Evolutionary conservation across 2,113 vertebrate species (phyloP), one percentile per base, ranked within the genome.

Genomic region (Rhabdomys dilectus): DNA sequence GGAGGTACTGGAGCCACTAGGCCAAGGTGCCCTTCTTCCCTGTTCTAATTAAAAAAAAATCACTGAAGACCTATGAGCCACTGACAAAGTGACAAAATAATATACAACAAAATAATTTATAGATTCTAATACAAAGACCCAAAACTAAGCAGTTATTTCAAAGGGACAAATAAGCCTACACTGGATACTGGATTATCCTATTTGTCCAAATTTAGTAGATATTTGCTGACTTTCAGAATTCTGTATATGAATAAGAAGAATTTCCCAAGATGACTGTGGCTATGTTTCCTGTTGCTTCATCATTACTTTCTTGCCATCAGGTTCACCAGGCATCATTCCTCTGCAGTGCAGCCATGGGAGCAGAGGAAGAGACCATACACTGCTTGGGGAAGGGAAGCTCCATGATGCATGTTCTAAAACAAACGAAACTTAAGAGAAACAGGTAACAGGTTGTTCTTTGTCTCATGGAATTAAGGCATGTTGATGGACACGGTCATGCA

Each of bases 151-250:
- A 77, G 39, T 60, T 86, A 68, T 42, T 56, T 5, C n/a, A 68
- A 96, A 84, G 48, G n/a, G 81, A 68, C 51, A 76, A 92, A 76
- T 87, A 92, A 93, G 56, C 85, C 34, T 62, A 10, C 16, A 9
- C 4, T 70, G 26, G 36, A 53, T 5, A 19, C 58, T 62, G 31
- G 68, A 64, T 92, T 31, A 91, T 85, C 48, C 53, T 88, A 15
- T 88, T 86, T 87, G 88, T 88, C 36, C 56, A 53, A 91, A 76
- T 85, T 80, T 90, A 19, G 81, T 16, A 66, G 80, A 19, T 81
- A 70, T 45, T 92, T 91, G 70, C 77, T 88, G 81, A 92, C 34
- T 96, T 53, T 96, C 42, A 88, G 64, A 92, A 90, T 70, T 10
- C 12, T 88, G 68, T 31, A 7, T 73, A 4, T 21, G 78, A 45